Conservation (phyloP, 2,797 vertebrate species). For the Podargus strigoides region DNA sequence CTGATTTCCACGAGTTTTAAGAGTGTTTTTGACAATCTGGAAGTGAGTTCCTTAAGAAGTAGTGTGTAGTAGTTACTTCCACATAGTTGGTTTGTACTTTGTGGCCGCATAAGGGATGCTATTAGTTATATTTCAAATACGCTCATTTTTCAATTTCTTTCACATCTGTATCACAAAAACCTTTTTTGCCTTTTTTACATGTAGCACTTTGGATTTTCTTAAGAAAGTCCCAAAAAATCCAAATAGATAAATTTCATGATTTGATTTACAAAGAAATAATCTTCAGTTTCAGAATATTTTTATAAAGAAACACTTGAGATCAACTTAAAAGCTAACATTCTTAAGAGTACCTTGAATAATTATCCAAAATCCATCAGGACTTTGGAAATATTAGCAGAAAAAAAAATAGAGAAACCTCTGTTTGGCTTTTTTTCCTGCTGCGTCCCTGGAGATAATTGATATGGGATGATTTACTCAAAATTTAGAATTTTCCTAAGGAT, state of each 20-base stretch:
- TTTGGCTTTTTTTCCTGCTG: background rate
- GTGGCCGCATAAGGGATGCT: fast-evolving
- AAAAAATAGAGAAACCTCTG: background rate
- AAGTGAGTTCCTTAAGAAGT: background rate
- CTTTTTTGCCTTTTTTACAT: fast-evolving
- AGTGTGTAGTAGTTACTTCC: background rate
- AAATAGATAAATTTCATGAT: background rate
- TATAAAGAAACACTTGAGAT: background rate
- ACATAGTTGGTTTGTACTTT: background rate
- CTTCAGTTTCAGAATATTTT: background rate
- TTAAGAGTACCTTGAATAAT: background rate
- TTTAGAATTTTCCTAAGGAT: background rate
- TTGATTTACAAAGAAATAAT: background rate
- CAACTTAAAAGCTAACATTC: background rate
- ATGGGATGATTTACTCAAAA: background rate
- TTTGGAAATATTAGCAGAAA: background rate
- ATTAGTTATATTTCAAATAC: background rate
- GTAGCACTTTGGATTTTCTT: background rate
- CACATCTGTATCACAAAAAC: background rate
- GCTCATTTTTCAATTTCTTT: background rate
- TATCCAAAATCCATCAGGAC: background rate
- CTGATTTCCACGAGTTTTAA: background rate
- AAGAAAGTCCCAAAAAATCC: background rate
- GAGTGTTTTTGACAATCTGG: background rate
- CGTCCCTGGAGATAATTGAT: background rate